Base-by-base conservation (phyloP, 2,888 invertebrate genomes). In the Pollenia amentaria region DNA sequence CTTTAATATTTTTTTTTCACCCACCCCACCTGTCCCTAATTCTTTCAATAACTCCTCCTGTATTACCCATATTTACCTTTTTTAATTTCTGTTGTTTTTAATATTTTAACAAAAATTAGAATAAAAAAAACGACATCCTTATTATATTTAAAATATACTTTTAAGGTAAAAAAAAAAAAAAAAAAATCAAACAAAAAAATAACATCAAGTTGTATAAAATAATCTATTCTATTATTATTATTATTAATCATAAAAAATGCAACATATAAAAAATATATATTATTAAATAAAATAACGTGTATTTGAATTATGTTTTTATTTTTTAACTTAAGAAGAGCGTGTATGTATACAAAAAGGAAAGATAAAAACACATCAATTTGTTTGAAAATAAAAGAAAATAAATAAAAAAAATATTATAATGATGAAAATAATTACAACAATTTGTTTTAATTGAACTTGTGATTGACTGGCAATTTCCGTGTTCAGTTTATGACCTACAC, bases 21-120 rank as follows among this genome's bases (percentile, higher is more conserved):
- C 29, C 6, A 14, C 38, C 7, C 12, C 7, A 55, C 16, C 55
- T 4, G 1, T 3, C 12, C 57, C 14, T 12, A 7, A 11, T 3
- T 29, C 29, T 38, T 7, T 1, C 29, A 14, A 29, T 57, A 18
- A 11, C 1, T 51, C 9, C 51, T 8, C n/a, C 16, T 16, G 3
- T n/a, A 9, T 29, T 29, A 29, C 29, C 29, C 29, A 29, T 29
- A 2, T 10, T 44, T n/a, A 21, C 46, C 9, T 65, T 40, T 69
- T 16, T 69, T 16, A n/a, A 53, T 40, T 62, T 11, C 51, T 21
- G 51, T 76, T 76, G 90, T 91, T 70, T 78, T 67, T 83, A 76
- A 87, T 77, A 87, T 84, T 88, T 81, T 81, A 85, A 87, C 46
- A 14, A 69, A 60, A 62, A n/a, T 21, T 46, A 10, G 65, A 62